A percentile compares a stretch with the other conserved stretches of the same genome.
These are phyloP conservation scores for Galaxea fascicularis DNA, from an alignment of 92 coral and sea anemone genomes.

Conservation along the genomic window DNA sequence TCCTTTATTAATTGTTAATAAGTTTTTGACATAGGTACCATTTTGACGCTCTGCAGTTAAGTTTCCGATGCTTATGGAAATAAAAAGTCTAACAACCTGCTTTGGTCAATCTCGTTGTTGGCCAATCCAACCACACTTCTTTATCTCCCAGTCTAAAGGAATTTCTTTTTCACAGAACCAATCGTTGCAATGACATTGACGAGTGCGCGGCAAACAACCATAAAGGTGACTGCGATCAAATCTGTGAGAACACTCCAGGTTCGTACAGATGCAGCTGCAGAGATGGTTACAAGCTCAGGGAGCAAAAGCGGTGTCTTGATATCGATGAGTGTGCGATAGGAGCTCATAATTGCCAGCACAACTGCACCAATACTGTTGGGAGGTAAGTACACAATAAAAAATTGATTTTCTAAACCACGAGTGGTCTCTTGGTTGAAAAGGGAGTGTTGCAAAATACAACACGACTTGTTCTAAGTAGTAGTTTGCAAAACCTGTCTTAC, in stretches of 20 bases:
- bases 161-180: constrained; percentile 42
- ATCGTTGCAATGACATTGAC: constrained; percentile 76
- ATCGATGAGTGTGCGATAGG: constrained; percentile 76
- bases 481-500: too few relatives aligned
- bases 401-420: neutral
- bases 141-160: neutral
- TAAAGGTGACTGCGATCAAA: constrained; percentile 85
- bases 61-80: too few relatives aligned
- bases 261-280: constrained; percentile 79
- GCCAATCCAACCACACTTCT: too few relatives aligned
- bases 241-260: constrained; percentile 84
- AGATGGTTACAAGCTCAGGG: constrained; percentile 67
- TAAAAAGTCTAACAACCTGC: too few relatives aligned
- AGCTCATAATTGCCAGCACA: constrained; percentile 71
- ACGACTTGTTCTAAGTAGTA: too few relatives aligned
- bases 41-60: too few relatives aligned
- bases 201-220: constrained; percentile 83
- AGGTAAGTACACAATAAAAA: constrained; percentile 47
- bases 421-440: neutral
- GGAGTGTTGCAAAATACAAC: too few relatives aligned
- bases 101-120: too few relatives aligned
- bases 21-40: too few relatives aligned
- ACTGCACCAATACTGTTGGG: constrained; percentile 79
- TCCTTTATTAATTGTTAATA: too few relatives aligned
- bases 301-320: constrained; percentile 64